These are phyloP conservation scores for Phalacrocorax carbo DNA, from an alignment of 2,113 vertebrate genomes.

Conservation along the genomic window DNA sequence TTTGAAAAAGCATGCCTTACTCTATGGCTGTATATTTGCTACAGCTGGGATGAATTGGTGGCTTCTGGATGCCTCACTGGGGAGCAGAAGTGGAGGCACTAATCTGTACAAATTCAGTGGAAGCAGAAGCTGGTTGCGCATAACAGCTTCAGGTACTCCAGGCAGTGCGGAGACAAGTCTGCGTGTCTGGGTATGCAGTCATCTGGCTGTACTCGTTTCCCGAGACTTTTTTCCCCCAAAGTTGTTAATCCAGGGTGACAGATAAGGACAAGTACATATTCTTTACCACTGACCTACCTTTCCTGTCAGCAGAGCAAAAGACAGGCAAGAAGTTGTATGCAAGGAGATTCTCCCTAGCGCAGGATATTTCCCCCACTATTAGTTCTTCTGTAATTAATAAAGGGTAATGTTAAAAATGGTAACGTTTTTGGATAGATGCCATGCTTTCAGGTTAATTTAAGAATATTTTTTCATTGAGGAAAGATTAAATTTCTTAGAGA, in stretches of 20 bases:
- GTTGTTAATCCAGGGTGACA: background rate
- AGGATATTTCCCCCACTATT: background rate
- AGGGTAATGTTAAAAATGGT: background rate
- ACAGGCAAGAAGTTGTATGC: background rate
- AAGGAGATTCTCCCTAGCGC: background rate
- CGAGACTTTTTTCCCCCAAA: background rate
- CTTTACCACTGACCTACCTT: background rate
- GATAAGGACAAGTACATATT: background rate
- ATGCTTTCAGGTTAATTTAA: background rate
- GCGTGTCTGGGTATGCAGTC: background rate
- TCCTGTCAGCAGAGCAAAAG: background rate
- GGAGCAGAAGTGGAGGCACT: background rate
- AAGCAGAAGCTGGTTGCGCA: background rate
- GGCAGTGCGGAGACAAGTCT: background rate
- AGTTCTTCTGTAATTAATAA: background rate
- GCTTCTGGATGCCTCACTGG: background rate
- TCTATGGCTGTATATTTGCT: background rate
- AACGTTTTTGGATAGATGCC: background rate
- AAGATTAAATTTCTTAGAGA: constrained; percentile 17
- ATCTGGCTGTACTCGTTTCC: background rate
- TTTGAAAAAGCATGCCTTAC: background rate
- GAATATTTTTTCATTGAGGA: background rate
- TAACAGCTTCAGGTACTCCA: background rate
- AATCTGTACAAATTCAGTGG: background rate
- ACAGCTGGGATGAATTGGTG: background rate